Percentiles rank a stretch among this genome's conserved stretches.
Evolutionary conservation across 2,113 vertebrate species (phyloP).

Genomic region (Ursus arctos): DNA sequence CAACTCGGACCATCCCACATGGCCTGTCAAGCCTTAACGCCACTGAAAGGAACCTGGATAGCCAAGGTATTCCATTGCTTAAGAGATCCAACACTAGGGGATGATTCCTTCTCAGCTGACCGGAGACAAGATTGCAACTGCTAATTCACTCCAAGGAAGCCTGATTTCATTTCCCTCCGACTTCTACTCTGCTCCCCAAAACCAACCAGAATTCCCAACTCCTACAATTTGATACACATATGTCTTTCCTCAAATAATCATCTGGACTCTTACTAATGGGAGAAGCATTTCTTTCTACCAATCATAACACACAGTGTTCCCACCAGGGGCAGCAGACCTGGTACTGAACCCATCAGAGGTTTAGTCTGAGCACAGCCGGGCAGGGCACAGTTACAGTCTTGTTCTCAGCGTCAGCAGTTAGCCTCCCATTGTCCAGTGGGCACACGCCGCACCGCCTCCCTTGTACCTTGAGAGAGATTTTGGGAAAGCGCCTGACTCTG

Average conservation of each 20-base stretch:
- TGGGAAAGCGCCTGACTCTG: not conserved
- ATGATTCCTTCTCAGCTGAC: conserved; percentile 58
- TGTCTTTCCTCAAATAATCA: not conserved
- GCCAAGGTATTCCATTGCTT: conserved; percentile 70
- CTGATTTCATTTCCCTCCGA: not conserved
- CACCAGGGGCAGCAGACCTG: not conserved
- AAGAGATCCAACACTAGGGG: not conserved
- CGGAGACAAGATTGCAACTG: not conserved
- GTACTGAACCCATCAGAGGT: not conserved
- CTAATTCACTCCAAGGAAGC: not conserved
- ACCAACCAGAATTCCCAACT: not conserved
- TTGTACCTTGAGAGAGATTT: not conserved
- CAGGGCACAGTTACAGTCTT: not conserved
- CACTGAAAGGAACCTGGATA: conserved; percentile 33
- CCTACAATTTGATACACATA: not conserved
- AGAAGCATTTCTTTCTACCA: not conserved
- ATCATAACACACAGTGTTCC: not conserved
- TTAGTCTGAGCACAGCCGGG: not conserved
- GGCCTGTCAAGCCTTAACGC: conserved; percentile 76
- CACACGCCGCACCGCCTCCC: accelerated
- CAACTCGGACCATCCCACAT: conserved; percentile 21
- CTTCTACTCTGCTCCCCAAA: not conserved
- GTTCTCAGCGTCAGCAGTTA: not conserved
- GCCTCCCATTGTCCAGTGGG: accelerated
- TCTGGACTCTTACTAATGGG: not conserved